Percentiles rank a stretch among this genome's conserved stretches.
These are phyloP conservation scores for Pseudomugil gertrudae DNA, from an alignment of 2,797 vertebrate species.

Conservation along the genomic window DNA sequence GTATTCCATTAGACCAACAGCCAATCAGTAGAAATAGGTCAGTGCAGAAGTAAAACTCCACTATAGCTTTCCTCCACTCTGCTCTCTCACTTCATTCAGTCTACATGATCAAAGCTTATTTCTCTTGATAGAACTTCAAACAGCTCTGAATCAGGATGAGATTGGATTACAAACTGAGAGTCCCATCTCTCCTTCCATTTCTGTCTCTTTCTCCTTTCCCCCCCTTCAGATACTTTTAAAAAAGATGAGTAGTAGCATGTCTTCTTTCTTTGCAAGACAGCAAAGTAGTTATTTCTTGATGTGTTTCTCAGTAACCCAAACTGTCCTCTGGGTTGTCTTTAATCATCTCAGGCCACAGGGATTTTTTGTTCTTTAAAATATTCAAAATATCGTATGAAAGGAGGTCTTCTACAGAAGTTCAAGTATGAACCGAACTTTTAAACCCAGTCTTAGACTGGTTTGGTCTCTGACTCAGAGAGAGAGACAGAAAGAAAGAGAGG, in stretches of 20 bases:
- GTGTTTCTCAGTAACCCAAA: slow-evolving; percentile 53
- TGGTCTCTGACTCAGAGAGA: slow-evolving; percentile 43
- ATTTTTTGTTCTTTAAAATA: slow-evolving; percentile 40
- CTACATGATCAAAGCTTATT: slow-evolving; percentile 83
- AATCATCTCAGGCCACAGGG: slow-evolving; percentile 43
- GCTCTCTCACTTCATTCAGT: slow-evolving; percentile 78
- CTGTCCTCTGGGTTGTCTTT: slow-evolving; percentile 48
- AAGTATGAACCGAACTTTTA: slow-evolving; percentile 42
- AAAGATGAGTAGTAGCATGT: slow-evolving; percentile 63
- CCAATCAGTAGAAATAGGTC: slow-evolving; percentile 25
- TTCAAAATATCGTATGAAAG: slow-evolving; percentile 30
- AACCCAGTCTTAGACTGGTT: slow-evolving; percentile 39
- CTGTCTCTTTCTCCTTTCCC: slow-evolving; percentile 18
- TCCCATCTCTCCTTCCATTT: slow-evolving; percentile 37
- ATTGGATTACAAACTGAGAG: slow-evolving; percentile 77
- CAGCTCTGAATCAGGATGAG: slow-evolving; percentile 75
- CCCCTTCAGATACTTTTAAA: slow-evolving; percentile 55
- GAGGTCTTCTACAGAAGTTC: slow-evolving; percentile 12
- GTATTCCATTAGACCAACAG: slow-evolving; percentile 16
- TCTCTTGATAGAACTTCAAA: slow-evolving; percentile 84
- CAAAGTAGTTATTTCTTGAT: slow-evolving; percentile 68
- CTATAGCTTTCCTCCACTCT: slow-evolving; percentile 34
- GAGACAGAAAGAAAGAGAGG: slow-evolving; percentile 14
- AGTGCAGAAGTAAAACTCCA: slow-evolving; percentile 34
- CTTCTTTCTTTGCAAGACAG: slow-evolving; percentile 35